These are phyloP conservation scores for Spea hammondii DNA, from an alignment of 2,797 vertebrate species.

Conservation along the genomic window DNA sequence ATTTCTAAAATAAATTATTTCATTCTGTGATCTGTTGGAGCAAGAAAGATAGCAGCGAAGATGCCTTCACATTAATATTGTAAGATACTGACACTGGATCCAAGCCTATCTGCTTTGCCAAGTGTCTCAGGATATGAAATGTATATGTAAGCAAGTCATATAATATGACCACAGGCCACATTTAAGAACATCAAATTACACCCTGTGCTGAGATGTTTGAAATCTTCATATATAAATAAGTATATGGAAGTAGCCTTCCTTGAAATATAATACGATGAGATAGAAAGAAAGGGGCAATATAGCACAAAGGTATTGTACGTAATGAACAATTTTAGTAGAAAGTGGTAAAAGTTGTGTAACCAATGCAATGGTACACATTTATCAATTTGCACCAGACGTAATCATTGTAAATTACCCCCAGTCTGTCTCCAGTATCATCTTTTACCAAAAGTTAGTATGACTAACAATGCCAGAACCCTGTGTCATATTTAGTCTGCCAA, in stretches of 20 bases:
- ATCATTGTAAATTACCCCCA: no score
- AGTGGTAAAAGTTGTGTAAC: no score
- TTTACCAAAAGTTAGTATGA: no score
- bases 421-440: no score
- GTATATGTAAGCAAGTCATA: slow-evolving; percentile 10
- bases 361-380: no score
- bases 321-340: no score
- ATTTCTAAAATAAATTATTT: no score
- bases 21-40: not conserved
- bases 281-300: no score
- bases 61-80: slow-evolving; percentile 7
- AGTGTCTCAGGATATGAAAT: not conserved
- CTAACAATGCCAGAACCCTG: no score
- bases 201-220: not conserved
- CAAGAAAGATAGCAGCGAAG: not conserved
- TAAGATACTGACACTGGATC: not conserved
- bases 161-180: not conserved
- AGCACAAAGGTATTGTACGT: no score
- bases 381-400: no score
- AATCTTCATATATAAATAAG: not conserved
- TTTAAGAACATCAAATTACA: slow-evolving; percentile 1
- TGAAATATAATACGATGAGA: not conserved
- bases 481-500: no score
- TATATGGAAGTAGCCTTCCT: not conserved
- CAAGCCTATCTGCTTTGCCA: not conserved